Evolutionary conservation across 2,113 vertebrate genomes (phyloP).

Genomic region (Pyrgilauda ruficollis): DNA sequence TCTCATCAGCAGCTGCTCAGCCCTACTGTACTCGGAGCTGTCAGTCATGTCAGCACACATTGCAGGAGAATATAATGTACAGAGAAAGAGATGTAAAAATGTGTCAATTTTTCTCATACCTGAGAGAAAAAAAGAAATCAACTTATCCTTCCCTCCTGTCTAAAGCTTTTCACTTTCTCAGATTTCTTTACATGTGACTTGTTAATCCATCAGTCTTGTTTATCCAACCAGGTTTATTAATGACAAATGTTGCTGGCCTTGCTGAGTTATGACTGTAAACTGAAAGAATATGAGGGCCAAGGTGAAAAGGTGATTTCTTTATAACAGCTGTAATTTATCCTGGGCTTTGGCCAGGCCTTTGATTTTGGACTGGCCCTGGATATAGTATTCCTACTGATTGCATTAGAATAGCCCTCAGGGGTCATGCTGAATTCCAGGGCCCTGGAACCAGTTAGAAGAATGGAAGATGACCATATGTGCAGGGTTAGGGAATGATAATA

Average conservation of each 20-base stretch:
- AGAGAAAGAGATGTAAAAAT: background rate
- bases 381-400: constrained; percentile 81
- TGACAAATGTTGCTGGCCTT: constrained; percentile 70
- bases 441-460: constrained; percentile 92
- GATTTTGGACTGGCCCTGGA: constrained; percentile 75
- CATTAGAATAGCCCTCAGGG: constrained; percentile 81
- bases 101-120: background rate
- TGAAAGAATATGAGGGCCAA: constrained; percentile 69
- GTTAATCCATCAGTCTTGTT: constrained; percentile 68
- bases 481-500: constrained; percentile 75
- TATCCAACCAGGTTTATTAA: constrained; percentile 63
- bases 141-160: background rate
- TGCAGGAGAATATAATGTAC: background rate
- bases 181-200: constrained; percentile 56
- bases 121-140: background rate
- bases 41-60: background rate
- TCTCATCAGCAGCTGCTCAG: background rate
- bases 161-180: constrained; percentile 58
- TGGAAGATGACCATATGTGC: constrained; percentile 78
- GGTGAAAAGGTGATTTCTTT: constrained; percentile 76
- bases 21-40: background rate
- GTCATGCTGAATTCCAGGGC: constrained; percentile 83
- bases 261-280: constrained; percentile 72
- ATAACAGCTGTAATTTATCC: constrained; percentile 80
- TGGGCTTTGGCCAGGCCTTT: constrained; percentile 75